These are phyloP conservation scores for Heliconius eleuchia DNA, from an alignment of 1,140 invertebrate species.

Conservation along the genomic window DNA sequence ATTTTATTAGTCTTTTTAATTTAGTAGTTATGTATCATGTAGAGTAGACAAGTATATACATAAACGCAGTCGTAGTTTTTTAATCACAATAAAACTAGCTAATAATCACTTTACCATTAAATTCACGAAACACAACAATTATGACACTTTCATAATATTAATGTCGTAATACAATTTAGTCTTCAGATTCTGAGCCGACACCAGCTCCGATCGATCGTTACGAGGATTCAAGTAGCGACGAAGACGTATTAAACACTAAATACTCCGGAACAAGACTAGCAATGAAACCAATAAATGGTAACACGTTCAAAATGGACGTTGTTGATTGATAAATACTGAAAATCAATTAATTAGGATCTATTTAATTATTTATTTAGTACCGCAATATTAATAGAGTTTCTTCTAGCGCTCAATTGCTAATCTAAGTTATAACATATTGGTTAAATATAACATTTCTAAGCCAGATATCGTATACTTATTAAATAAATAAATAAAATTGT, in stretches of 20 bases:
- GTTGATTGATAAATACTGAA: slow-evolving; percentile 52
- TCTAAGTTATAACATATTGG: too few relatives aligned
- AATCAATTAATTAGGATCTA: slow-evolving; percentile 1
- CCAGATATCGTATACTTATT: neutral
- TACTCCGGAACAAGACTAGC: slow-evolving; percentile 54
- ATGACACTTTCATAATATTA: slow-evolving; percentile 9
- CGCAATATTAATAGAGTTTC: neutral
- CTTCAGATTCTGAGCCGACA: slow-evolving; percentile 63
- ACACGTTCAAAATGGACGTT: slow-evolving; percentile 69
- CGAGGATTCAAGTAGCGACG: slow-evolving; percentile 69
- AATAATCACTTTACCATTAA: neutral
- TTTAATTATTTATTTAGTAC: slow-evolving; percentile 11
- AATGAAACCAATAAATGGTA: slow-evolving; percentile 66
- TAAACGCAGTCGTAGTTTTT: neutral
- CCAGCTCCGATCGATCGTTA: slow-evolving; percentile 52
- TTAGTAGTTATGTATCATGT: neutral
- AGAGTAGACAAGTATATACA: neutral
- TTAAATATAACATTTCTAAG: neutral
- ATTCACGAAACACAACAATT: neutral
- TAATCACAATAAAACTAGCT: neutral
- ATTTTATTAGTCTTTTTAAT: neutral
- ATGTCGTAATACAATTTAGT: slow-evolving; percentile 44
- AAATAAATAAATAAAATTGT: neutral
- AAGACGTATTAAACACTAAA: slow-evolving; percentile 65
- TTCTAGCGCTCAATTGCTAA: neutral